Evolutionary conservation across 2,113 vertebrate genomes (phyloP), one percentile per base, ranked within the genome.

Genomic region (Burhinus oedicnemus): DNA sequence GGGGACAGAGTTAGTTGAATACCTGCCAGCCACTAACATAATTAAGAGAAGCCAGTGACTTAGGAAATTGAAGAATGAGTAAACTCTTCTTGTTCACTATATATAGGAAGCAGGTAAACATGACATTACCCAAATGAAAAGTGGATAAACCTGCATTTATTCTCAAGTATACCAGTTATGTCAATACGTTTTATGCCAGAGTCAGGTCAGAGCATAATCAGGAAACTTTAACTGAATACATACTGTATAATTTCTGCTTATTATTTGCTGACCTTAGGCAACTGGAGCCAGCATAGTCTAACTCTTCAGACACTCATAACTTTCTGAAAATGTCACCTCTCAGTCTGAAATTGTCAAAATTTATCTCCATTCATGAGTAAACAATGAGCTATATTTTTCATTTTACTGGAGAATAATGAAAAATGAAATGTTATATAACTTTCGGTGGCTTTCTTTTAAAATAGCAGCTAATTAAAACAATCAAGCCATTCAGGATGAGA

Each of bases 261-360:
- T 93, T 95, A 89, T 92, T 92, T 95, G 45, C n/a, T 90, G 58
- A 78, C 86, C 47, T 78, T 87, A 92, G 87, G 83, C 69, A 93
- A 84, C 13, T 27, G 26, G 12, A 90, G 11, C 7, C 40, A 83
- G 40, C 36, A 85, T 7, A 89, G 12, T 62, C 45, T 79, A 86
- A 77, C 21, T 77, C 45, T 57, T 86, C 79, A 80, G 22, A 83
- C 58, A 81, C 29, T 81, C 22, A 20, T 10, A 68, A 68, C 30
- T 89, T 80, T 60, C 79, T 89, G 64, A 90, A 92, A 90, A 83
- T 71, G 21, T 64, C 76, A 78, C 38, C 29, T 84, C 47, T 75
- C 70, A 78, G 11, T 52, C 75, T 80, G 64, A 83, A 86, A 70
- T 66, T 77, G 42, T 51, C 42, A 87, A 79, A 82, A 78, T 70